Evolutionary conservation across 30 jellyfish, hydroid and myxozoan genomes (phyloP), one percentile per base, ranked within the genome.

Genomic region (Turritopsis rubra): DNA sequence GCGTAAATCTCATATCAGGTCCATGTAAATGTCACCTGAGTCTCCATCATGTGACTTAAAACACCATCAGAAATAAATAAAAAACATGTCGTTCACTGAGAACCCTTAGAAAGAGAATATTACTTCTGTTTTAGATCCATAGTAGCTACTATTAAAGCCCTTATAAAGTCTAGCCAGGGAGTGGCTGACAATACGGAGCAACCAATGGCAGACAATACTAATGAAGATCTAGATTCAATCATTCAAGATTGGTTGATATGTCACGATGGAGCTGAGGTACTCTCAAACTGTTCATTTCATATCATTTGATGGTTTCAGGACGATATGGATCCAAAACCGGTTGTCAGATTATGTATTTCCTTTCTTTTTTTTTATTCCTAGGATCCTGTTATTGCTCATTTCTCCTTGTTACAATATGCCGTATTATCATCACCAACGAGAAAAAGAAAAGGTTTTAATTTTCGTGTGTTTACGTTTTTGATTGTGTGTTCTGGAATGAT

Each of bases 211-310:
- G 93, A 88, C 17, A 92, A 83, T 20, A 65, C 86, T 20, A 82
- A 91, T 75, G 81, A 72, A 19, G 89, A 82, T 70, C 85, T 86
- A 18, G 90, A 91, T 19, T 84, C 83, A 31, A 24, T 75, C 25
- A 83, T 91, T 21, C 87, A 91, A 73, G 96, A 91, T 52, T 91
- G 97, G 97, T 21, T 91, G 20, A 52, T 91, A 52, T 83, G 41
- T 52, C 27, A 81, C 1, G 90, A 83, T n/a, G 77, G 77, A n/a
- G 77, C 19, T 7, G 77, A 68, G 30, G 77, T 68, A 68, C 8
- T 23, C 8, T 7, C 9, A 19, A 7, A 68, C 16, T n/a, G 77
- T 23, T n/a, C n/a, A n/a, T n/a, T n/a, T n/a, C n/a, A n/a, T n/a
- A n/a, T n/a, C n/a, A n/a, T n/a, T n/a, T n/a, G n/a, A n/a, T n/a